Percentiles rank a stretch among this genome's conserved stretches.
Conservation (phyloP, 1,140 invertebrate species). For the Eufriesea mexicana region DNA sequence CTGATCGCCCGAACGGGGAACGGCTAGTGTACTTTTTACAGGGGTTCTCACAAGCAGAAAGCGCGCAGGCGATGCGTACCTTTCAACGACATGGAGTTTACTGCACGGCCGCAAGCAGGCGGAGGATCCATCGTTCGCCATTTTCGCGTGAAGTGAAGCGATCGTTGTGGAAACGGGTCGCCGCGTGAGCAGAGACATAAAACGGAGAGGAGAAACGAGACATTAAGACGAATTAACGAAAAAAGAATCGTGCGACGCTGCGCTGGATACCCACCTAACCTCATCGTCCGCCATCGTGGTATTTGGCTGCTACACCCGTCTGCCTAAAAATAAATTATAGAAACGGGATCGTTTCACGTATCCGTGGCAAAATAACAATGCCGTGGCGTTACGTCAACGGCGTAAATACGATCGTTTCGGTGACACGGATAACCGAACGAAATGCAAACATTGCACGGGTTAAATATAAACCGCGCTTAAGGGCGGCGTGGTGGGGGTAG, state of each 20-base stretch:
- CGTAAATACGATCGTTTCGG: background rate
- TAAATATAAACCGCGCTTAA: constrained; percentile 26
- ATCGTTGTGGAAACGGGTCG: background rate
- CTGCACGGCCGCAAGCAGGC: constrained; percentile 39
- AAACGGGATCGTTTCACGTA: constrained; percentile 5
- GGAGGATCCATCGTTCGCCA: constrained; percentile 17
- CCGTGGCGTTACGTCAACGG: background rate
- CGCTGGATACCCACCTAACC: constrained; percentile 88
- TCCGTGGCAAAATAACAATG: constrained; percentile 25
- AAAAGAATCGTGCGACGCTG: background rate
- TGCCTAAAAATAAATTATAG: constrained; percentile 74
- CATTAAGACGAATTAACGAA: background rate
- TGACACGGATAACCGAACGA: constrained; percentile 16
- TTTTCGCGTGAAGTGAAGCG: constrained; percentile 30
- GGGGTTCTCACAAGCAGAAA: constrained; percentile 33
- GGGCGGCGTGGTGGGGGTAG: background rate
- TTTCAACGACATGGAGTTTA: constrained; percentile 48
- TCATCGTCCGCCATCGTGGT: constrained; percentile 93
- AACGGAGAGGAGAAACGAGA: constrained; percentile 20
- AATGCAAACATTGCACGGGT: constrained; percentile 21
- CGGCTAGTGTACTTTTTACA: background rate
- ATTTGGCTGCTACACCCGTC: constrained; percentile 79
- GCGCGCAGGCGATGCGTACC: constrained; percentile 60
- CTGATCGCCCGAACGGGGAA: background rate
- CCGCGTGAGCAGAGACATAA: constrained; percentile 13